Base-by-base conservation (phyloP, 2,888 invertebrate genomes). In the Phaedon cochleariae region DNA sequence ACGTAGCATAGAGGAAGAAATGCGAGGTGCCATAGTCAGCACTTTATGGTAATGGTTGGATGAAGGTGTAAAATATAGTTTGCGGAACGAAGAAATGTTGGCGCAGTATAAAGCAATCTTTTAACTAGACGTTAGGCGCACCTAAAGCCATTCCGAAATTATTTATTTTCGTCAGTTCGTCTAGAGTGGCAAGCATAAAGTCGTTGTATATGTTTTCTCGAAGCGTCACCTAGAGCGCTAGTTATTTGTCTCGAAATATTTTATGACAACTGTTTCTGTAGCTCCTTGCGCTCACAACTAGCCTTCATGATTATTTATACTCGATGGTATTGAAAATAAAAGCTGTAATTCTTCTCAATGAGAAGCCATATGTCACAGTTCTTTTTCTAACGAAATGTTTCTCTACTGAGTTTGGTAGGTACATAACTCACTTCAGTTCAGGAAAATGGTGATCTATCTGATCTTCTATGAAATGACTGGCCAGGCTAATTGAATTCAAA, bases 1-100 rank as follows among this genome's bases (percentile, higher is more conserved):
- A 57, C 57, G 5, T 20, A 55, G 55, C 9, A 41, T 41, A 67
- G 58, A 66, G 67, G 71, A 70, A 69, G 74, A 72, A 72, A 74
- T 72, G 73, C 68, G 62, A 62, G 49, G 57, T 58, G 62, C 48
- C 62, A 62, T 46, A 67, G 63, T 63, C 63, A 59, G 63, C 61
- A 58, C 57, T 63, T 67, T 67, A 67, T 67, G 66, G 66, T 63
- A 62, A 65, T 65, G 62, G 59, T 20, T 26, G 12, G 18, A 41
- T 55, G 55, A 55, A 55, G 55, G 55, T 41, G 64, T 64, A 60
- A 65, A 65, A 65, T 65, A 61, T 57, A 20, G 52, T 61, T 17
- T 51, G 57, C 55, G 66, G 59, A 62, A 62, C 51, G 54, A 51
- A 59, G 59, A 57, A 59, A 62, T 66, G 66, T 59, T 37, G 41